Evolutionary conservation across 2,797 vertebrate species (phyloP).

Genomic region (Myotis planiceps): DNA sequence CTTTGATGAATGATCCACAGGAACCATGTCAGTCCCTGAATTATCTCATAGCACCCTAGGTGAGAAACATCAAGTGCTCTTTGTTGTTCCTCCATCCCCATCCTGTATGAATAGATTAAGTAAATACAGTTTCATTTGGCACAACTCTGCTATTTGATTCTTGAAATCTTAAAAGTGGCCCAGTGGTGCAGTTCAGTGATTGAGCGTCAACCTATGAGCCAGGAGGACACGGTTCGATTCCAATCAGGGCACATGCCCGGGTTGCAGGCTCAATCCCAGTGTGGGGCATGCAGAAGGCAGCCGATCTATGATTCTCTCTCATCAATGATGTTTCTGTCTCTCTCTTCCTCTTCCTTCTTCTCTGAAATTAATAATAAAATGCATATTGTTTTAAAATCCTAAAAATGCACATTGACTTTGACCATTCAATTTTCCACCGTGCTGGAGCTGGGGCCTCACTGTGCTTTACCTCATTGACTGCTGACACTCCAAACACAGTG

Average conservation of each 20-base stretch:
- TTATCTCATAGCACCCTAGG: not conserved
- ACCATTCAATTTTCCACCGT: constrained; percentile 65
- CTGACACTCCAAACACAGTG: constrained; percentile 51
- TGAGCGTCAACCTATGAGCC: no score
- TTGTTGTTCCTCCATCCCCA: not conserved
- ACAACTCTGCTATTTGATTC: constrained; percentile 59
- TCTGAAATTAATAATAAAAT: no score
- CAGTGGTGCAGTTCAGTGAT: no score
- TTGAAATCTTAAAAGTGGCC: constrained; percentile 64
- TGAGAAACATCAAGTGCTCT: constrained; percentile 5
- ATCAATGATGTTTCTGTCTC: no score
- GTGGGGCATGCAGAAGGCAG: no score
- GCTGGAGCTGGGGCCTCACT: constrained; percentile 51
- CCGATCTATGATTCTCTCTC: no score
- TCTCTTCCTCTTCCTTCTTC: no score
- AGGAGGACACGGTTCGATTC: no score
- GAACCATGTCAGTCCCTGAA: not conserved
- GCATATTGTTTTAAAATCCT: constrained; percentile 35
- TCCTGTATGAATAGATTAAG: constrained; percentile 33
- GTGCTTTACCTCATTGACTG: constrained; percentile 4
- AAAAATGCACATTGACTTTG: constrained; percentile 66
- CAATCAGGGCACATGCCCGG: no score
- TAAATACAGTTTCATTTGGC: constrained; percentile 51
- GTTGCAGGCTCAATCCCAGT: no score
- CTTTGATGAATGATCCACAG: not conserved